phyloP scores from a whole-genome alignment of 2,113 vertebrate species.

The Gracilinanus agilis region DNA sequence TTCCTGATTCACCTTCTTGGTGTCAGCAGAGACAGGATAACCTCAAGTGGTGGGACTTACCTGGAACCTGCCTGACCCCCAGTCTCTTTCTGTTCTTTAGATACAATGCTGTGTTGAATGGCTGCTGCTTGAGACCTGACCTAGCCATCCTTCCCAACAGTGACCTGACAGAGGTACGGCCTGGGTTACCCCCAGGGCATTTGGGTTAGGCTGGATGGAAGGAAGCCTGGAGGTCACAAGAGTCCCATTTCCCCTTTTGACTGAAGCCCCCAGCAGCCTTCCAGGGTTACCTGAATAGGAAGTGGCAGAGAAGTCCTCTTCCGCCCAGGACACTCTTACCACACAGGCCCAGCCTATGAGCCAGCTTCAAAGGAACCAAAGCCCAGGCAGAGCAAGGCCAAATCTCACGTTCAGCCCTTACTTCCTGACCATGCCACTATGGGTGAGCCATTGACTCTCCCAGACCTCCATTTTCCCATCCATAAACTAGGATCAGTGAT shows the following conservation, averaged over 20 bases:
- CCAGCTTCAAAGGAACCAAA: no score
- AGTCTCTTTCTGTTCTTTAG: conserved; percentile 80
- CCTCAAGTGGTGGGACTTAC: neutral
- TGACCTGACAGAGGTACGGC: conserved; percentile 93
- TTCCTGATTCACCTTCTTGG: conserved; percentile 31
- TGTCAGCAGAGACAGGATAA: neutral
- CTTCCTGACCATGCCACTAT: neutral
- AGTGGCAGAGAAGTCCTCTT: neutral
- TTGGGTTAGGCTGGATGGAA: no score
- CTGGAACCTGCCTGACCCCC: neutral
- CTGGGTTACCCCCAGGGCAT: no score
- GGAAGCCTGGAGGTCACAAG: neutral
- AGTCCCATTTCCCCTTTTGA: neutral
- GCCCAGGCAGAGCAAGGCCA: neutral
- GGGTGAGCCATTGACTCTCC: neutral
- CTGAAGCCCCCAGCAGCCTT: neutral
- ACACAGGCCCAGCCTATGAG: no score
- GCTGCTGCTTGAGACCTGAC: conserved; percentile 93
- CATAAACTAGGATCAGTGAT: neutral
- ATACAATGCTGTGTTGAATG: conserved; percentile 91
- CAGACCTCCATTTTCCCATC: neutral
- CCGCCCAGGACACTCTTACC: no score
- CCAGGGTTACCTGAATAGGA: neutral
- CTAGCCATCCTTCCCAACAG: conserved; percentile 91
- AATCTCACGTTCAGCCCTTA: neutral